Evolutionary conservation across 2,797 vertebrate genomes (phyloP).

Genomic region (Sebastes nivosus): DNA sequence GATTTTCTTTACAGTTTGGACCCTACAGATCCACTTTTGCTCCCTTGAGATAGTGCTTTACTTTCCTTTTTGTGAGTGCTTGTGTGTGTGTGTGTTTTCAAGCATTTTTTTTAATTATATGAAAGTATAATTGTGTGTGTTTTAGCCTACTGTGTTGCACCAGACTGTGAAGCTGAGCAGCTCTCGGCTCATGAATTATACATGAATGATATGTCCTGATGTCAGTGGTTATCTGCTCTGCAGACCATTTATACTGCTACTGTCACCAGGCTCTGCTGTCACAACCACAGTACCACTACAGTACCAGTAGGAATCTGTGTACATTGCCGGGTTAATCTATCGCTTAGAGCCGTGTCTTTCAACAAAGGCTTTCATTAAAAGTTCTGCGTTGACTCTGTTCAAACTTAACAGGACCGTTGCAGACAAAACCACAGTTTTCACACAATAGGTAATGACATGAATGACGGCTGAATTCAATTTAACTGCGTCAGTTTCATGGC

Average conservation of each 20-base stretch:
- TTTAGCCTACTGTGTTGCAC: neutral
- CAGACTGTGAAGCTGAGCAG: neutral
- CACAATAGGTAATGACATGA: too few species aligned
- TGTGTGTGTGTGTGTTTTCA: neutral
- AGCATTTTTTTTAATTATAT: neutral
- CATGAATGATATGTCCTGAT: conserved; percentile 38
- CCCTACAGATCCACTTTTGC: neutral
- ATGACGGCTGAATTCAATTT: too few species aligned
- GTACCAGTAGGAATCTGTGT: neutral
- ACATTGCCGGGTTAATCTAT: neutral
- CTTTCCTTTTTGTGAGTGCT: neutral
- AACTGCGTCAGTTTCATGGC: too few species aligned
- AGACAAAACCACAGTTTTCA: neutral
- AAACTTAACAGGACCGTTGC: neutral
- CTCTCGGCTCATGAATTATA: conserved; percentile 41
- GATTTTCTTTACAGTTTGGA: conserved; percentile 1
- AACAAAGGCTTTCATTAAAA: neutral
- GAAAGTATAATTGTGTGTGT: neutral
- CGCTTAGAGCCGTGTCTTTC: neutral
- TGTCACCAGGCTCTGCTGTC: neutral
- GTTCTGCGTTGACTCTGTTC: neutral
- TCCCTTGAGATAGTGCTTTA: neutral
- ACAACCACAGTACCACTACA: neutral
- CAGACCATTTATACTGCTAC: neutral
- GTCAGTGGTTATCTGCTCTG: conserved; percentile 28